Percentiles rank a stretch among this genome's conserved stretches.
These are phyloP conservation scores for Paratilapia polleni DNA, from an alignment of 2,113 vertebrate genomes.

Conservation along the genomic window DNA sequence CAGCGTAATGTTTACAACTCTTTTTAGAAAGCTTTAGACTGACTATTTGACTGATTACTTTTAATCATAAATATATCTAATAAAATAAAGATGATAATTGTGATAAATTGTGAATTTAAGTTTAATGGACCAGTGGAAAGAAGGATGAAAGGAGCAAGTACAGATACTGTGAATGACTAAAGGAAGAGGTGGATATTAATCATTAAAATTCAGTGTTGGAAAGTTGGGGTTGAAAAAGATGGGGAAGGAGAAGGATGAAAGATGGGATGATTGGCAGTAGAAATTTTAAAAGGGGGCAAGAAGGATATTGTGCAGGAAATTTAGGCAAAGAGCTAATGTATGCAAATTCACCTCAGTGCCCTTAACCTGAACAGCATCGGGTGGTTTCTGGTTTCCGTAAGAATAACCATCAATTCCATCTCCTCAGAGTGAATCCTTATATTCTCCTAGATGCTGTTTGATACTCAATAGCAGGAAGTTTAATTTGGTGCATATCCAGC, in stretches of 20 bases:
- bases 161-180: constrained; percentile 8
- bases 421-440: constrained; percentile 19
- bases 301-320: constrained; percentile 31
- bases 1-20: not conserved
- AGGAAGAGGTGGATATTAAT: constrained; percentile 11
- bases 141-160: not conserved
- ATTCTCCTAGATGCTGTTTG: constrained; percentile 9
- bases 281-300: constrained; percentile 39
- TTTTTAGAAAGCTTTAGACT: not conserved
- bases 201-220: constrained; percentile 58
- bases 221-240: constrained; percentile 33
- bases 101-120: not conserved
- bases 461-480: constrained; percentile 31
- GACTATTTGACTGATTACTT: not conserved
- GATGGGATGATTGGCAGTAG: constrained; percentile 54
- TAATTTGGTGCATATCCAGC: constrained; percentile 36
- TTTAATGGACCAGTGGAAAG: not conserved
- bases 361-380: not conserved
- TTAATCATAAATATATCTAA: not conserved
- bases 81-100: not conserved
- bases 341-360: constrained; percentile 50
- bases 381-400: constrained; percentile 7
- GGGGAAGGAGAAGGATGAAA: constrained; percentile 38
- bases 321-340: constrained; percentile 34
- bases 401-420: constrained; percentile 47